Conservation (phyloP, 2,797 vertebrate genomes). For the Mallotus villosus region DNA sequence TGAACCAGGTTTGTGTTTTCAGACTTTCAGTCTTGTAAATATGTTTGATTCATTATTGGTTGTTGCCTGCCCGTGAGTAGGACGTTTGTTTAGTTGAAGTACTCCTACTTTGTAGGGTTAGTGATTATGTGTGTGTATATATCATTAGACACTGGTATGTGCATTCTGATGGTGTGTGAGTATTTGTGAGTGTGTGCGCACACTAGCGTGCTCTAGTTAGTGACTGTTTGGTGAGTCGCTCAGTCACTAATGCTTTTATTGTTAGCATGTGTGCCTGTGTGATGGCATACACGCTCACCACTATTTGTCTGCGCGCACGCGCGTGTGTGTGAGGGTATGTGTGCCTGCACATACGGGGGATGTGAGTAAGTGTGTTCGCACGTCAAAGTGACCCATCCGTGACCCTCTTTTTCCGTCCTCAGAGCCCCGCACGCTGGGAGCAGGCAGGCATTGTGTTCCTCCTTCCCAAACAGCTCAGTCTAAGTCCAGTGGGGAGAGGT, state of each 20-base stretch:
- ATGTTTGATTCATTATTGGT: neutral
- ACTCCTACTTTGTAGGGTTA: neutral
- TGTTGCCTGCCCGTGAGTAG: neutral
- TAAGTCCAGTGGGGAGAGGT: slow-evolving; percentile 51
- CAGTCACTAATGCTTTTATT: slow-evolving; percentile 68
- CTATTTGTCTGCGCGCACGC: slow-evolving; percentile 62
- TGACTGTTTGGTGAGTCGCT: slow-evolving; percentile 62
- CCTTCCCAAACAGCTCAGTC: slow-evolving; percentile 40
- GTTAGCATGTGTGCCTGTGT: slow-evolving; percentile 69
- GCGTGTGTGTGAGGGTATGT: slow-evolving; percentile 30
- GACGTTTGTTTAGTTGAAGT: neutral
- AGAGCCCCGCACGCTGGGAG: slow-evolving; percentile 46
- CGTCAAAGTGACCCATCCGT: slow-evolving; percentile 59
- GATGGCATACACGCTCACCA: slow-evolving; percentile 48
- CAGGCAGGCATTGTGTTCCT: slow-evolving; percentile 54
- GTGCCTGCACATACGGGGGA: neutral
- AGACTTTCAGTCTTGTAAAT: slow-evolving; percentile 20
- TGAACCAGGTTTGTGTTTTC: slow-evolving; percentile 25
- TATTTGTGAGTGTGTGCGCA: slow-evolving; percentile 52
- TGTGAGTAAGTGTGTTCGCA: slow-evolving; percentile 33
- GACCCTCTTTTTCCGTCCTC: slow-evolving; percentile 56
- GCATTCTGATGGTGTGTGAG: slow-evolving; percentile 16
- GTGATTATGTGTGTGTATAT: slow-evolving; percentile 4
- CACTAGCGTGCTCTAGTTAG: slow-evolving; percentile 69
- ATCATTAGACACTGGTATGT: slow-evolving; percentile 16